Evolutionary conservation across 2,113 vertebrate genomes (phyloP).

Genomic region (Rhizomys pruinosus): DNA sequence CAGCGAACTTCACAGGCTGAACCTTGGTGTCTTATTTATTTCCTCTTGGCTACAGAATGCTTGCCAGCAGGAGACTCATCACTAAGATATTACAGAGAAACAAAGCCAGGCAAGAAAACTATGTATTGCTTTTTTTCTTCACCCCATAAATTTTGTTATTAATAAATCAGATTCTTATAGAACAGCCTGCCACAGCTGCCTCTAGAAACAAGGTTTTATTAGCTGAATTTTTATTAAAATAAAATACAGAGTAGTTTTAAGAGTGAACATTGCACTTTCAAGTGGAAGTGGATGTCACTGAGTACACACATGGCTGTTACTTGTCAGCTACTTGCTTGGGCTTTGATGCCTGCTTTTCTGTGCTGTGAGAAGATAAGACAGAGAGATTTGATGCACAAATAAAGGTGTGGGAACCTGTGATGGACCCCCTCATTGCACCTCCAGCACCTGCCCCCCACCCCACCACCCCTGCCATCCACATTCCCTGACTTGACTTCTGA

Average conservation of each 20-base stretch:
- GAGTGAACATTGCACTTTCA: slow-evolving; percentile 3
- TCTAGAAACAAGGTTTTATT: slow-evolving; percentile 58
- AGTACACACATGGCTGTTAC: neutral
- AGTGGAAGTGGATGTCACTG: neutral
- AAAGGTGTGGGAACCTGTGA: slow-evolving; percentile 11
- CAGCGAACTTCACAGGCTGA: slow-evolving; percentile 39
- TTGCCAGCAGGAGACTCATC: slow-evolving; percentile 74
- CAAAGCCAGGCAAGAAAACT: slow-evolving; percentile 69
- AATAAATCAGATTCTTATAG: slow-evolving; percentile 77
- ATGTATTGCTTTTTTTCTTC: slow-evolving; percentile 68
- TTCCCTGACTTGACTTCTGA: neutral
- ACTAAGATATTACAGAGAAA: slow-evolving; percentile 71
- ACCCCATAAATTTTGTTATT: slow-evolving; percentile 77
- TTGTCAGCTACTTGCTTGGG: neutral
- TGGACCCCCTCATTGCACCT: neutral
- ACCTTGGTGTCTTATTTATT: slow-evolving; percentile 70
- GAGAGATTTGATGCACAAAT: neutral
- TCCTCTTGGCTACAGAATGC: slow-evolving; percentile 74
- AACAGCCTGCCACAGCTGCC: slow-evolving; percentile 62
- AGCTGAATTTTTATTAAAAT: slow-evolving; percentile 54
- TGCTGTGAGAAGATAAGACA: neutral
- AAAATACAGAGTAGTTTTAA: slow-evolving; percentile 68
- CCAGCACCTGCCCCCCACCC: too few species aligned
- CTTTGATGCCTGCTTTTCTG: neutral
- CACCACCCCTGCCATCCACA: neutral